Evolutionary conservation across 2,113 vertebrate species (phyloP).

Genomic region (Mohoua ochrocephala): DNA sequence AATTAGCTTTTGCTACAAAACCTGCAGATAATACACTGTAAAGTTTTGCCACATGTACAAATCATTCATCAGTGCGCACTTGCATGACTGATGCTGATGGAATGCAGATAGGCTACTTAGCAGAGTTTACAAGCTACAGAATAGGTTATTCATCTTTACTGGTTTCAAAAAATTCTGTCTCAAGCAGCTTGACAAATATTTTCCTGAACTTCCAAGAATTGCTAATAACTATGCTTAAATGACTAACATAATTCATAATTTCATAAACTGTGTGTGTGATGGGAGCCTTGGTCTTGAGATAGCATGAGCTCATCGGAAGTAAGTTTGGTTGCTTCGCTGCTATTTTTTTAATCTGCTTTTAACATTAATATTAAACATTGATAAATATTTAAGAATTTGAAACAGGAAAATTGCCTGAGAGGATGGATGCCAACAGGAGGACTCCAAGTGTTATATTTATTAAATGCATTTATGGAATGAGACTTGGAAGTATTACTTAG

Average conservation of each 20-base stretch:
- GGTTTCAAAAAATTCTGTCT: background rate
- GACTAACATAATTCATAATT: background rate
- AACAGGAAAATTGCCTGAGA: background rate
- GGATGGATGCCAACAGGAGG: background rate
- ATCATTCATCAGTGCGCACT: constrained; percentile 34
- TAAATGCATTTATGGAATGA: background rate
- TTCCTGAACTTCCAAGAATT: constrained; percentile 21
- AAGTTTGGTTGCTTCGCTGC: background rate
- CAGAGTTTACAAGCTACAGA: constrained; percentile 24
- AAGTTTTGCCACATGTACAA: constrained; percentile 54
- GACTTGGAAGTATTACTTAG: background rate
- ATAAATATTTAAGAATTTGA: constrained; percentile 41
- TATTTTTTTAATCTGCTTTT: constrained; percentile 30
- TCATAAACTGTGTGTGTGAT: background rate
- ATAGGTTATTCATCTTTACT: constrained; percentile 11
- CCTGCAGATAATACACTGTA: constrained; percentile 19
- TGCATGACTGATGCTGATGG: constrained; percentile 54
- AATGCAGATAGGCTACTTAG: constrained; percentile 52
- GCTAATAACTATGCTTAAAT: background rate
- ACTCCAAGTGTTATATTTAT: background rate
- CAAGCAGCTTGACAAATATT: constrained; percentile 11
- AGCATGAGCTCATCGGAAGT: background rate
- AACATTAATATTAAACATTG: constrained; percentile 22
- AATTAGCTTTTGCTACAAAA: constrained; percentile 6
- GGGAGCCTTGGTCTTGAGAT: background rate